Percentiles rank a stretch among this genome's conserved stretches.
Conservation (phyloP, 2,888 invertebrate genomes). For the Melanchra persicariae region DNA sequence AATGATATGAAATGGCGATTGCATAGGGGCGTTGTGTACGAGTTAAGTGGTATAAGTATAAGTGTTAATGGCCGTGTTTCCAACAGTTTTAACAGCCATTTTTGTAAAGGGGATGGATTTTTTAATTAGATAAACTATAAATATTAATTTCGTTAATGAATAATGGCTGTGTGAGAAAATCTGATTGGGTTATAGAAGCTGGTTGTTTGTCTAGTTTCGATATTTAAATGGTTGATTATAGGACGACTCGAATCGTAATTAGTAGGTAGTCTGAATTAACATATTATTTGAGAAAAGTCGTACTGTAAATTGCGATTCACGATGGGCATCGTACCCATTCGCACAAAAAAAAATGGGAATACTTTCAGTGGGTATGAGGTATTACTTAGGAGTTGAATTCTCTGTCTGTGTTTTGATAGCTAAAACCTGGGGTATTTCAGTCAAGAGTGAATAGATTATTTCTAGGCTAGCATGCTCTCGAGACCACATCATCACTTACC, state of each 20-base stretch:
- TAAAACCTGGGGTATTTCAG: too few relatives aligned
- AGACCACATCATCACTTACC: too few relatives aligned
- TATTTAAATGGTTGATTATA: conserved; percentile 5
- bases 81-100: conserved; percentile 61
- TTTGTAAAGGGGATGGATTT: conserved; percentile 57
- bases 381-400: too few relatives aligned
- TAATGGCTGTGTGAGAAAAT: conserved; percentile 45
- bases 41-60: conserved; percentile 81
- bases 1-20: conserved; percentile 85
- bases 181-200: conserved; percentile 16
- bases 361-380: too few relatives aligned
- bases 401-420: too few relatives aligned
- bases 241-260: neutral
- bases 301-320: too few relatives aligned
- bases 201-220: neutral
- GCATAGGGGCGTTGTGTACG: conserved; percentile 81
- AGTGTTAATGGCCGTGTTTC: conserved; percentile 71
- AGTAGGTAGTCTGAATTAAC: neutral
- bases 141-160: conserved; percentile 53
- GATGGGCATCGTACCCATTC: too few relatives aligned
- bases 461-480: too few relatives aligned
- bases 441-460: too few relatives aligned
- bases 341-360: too few relatives aligned
- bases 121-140: conserved; percentile 62
- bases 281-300: neutral